phyloP scores from a whole-genome alignment of 2,888 invertebrate genomes.

The Trachelus stipa region DNA sequence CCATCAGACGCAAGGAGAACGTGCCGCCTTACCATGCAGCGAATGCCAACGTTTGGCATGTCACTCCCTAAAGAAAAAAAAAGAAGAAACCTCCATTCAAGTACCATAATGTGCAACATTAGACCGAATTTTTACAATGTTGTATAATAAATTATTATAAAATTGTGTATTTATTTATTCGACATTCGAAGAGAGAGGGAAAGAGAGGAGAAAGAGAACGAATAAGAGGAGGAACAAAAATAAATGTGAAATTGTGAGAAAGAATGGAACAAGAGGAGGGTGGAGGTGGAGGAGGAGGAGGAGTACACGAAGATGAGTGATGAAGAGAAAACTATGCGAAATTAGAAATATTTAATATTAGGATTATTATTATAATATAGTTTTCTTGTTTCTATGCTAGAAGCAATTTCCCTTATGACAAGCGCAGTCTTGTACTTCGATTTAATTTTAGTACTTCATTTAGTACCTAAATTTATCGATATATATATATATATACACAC shows the following conservation, averaged over 20 bases:
- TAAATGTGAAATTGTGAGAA: background rate
- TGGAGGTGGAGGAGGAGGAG: no score
- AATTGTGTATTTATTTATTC: slow-evolving; percentile 66
- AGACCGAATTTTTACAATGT: slow-evolving; percentile 64
- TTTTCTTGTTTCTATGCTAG: slow-evolving; percentile 31
- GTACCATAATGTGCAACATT: slow-evolving; percentile 52
- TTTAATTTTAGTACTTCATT: slow-evolving; percentile 52
- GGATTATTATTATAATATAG: slow-evolving; percentile 42
- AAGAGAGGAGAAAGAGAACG: slow-evolving; percentile 31
- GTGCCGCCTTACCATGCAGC: slow-evolving; percentile 62
- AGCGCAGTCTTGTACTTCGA: slow-evolving; percentile 46
- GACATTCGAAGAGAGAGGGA: slow-evolving; percentile 37
- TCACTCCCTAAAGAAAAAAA: slow-evolving; percentile 52
- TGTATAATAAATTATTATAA: slow-evolving; percentile 65
- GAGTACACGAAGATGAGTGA: background rate
- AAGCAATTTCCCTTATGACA: slow-evolving; percentile 32
- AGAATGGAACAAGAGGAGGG: background rate
- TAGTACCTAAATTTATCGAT: slow-evolving; percentile 52
- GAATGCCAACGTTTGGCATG: slow-evolving; percentile 58
- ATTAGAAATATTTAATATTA: slow-evolving; percentile 52
- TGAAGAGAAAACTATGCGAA: slow-evolving; percentile 41
- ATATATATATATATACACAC: slow-evolving; percentile 37
- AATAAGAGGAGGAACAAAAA: slow-evolving; percentile 30
- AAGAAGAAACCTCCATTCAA: slow-evolving; percentile 33
- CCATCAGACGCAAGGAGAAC: slow-evolving; percentile 49